Conservation (phyloP, 92 coral and sea anemone species). For the Scolanthus callimorphus region DNA sequence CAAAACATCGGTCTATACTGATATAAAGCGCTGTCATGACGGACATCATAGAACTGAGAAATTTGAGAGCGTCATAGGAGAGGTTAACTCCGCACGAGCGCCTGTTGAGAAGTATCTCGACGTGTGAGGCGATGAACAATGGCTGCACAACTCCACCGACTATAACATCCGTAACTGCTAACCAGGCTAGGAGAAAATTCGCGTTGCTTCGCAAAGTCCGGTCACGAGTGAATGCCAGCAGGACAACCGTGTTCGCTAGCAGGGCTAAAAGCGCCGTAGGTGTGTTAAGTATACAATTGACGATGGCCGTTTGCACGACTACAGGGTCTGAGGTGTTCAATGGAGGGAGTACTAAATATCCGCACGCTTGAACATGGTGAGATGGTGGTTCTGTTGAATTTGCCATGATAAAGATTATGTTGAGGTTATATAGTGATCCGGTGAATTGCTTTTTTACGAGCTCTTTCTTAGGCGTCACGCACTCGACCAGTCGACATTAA, state of each 20-base stretch:
- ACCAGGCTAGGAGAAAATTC: conserved; percentile 29
- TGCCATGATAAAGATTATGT: too few relatives aligned
- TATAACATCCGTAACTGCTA: conserved; percentile 29
- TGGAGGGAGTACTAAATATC: too few relatives aligned
- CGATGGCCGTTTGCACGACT: conserved; percentile 16
- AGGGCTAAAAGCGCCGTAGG: conserved; percentile 29
- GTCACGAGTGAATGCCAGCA: conserved; percentile 21
- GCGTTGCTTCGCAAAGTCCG: conserved; percentile 22
- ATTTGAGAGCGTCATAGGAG: conserved; percentile 24
- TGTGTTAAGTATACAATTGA: conserved; percentile 24
- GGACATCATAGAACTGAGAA: conserved; percentile 34
- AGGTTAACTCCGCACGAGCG: conserved; percentile 15
- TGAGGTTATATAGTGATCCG: too few relatives aligned
- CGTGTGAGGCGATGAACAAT: conserved; percentile 17
- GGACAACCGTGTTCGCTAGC: conserved; percentile 11
- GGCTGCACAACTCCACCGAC: conserved; percentile 33
- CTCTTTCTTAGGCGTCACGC: too few relatives aligned
- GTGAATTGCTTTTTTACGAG: too few relatives aligned
- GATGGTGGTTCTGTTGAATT: too few relatives aligned
- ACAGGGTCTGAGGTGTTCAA: neutral
- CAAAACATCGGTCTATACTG: conserved; percentile 31
- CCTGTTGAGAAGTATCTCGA: conserved; percentile 2
- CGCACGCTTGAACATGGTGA: too few relatives aligned
- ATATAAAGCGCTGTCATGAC: conserved; percentile 34
- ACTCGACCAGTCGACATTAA: too few relatives aligned